phyloP scores from a whole-genome alignment of 2,797 vertebrate genomes.

The Hapalemur alaotrensis region DNA sequence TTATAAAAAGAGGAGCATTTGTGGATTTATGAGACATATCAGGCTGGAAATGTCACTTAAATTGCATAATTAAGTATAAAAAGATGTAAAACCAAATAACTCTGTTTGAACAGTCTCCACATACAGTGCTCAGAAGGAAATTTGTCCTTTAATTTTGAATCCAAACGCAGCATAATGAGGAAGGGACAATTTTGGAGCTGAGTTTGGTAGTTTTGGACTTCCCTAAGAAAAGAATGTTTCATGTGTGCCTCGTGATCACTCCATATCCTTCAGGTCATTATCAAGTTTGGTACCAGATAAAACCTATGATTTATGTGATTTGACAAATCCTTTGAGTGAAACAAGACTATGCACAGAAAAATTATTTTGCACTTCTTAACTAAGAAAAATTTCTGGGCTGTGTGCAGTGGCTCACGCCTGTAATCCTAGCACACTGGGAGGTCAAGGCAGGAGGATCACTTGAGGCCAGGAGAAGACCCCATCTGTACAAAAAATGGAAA shows the following conservation, averaged over 20 bases:
- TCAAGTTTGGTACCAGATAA: neutral
- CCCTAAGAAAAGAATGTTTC: slow-evolving; percentile 16
- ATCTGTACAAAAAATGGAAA: neutral
- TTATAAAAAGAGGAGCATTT: neutral
- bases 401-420: neutral
- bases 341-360: slow-evolving; percentile 16
- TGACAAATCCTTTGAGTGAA: neutral
- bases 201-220: neutral
- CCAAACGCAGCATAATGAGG: neutral
- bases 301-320: neutral
- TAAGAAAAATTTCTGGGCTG: slow-evolving; percentile 30
- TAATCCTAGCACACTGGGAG: neutral
- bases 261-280: neutral
- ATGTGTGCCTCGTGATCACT: neutral
- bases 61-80: neutral
- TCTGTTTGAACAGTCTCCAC: neutral
- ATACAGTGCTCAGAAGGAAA: neutral
- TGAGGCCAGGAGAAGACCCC: neutral
- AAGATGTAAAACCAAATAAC: slow-evolving; percentile 19
- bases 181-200: neutral
- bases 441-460: neutral
- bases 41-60: slow-evolving; percentile 12
- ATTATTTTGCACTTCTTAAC: slow-evolving; percentile 38
- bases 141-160: neutral
- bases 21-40: neutral